Evolutionary conservation across 2,888 invertebrate species (phyloP), one percentile per base, ranked within the genome.

Genomic region (Gari tellinella): DNA sequence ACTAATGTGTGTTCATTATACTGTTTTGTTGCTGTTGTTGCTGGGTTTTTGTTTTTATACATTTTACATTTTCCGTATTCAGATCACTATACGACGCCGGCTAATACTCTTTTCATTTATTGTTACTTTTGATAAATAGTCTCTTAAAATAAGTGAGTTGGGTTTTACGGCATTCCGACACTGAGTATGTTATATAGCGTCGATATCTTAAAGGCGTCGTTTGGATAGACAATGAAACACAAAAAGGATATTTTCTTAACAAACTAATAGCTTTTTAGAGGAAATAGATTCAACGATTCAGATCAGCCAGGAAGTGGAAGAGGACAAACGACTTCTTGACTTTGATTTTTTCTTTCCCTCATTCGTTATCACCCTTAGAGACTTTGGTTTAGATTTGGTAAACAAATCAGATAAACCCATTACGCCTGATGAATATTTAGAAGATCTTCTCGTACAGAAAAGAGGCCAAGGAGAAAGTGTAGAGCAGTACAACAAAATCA

Each of bases 271-370:
- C 19, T 55, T 55, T 21, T 40, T 55, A 23, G 23, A 55, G 40
- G 19, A 40, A 3, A 55, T 55, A 17, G 55, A 55, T 14, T 40
- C 38, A 8, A 55, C 31, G 31, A 31, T 31, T 31, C 31, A 40
- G 15, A 21, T 55, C 40, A 21, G 23, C 8, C 21, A 38, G 21
- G 17, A 40, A 14, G 31, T 4, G 10, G 55, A 40, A 17, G 21
- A 55, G 1, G 23, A 55, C 23, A 55, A 37, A 15, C 37, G 38
- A 17, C 21, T 23, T 0, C 21, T 21, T 8, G 2, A 19, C 14
- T 21, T 55, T 7, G 55, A 55, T 41, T 40, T 55, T 23, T 55
- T 40, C 41, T 55, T 55, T 40, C 55, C 55, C 10, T 21, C 17
- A 14, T 55, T 55, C 17, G 55, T 55, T 12, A 2, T 55, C 2